Conservation (phyloP, 2,113 vertebrate genomes). For the Oceanodroma tethys region DNA sequence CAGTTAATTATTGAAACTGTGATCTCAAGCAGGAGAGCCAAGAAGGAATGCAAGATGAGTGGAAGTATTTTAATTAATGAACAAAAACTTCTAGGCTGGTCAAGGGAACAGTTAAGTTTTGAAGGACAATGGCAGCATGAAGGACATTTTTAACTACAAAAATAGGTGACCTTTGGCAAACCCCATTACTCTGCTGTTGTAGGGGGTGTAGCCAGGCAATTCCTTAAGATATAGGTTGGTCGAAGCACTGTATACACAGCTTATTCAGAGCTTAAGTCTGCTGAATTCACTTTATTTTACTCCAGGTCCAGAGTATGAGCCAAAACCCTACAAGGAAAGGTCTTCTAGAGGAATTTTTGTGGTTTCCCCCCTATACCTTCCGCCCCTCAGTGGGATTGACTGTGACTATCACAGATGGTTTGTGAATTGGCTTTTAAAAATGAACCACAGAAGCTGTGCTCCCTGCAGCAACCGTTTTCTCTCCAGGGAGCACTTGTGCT, state of each 20-base stretch:
- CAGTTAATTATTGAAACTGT: conserved; percentile 21
- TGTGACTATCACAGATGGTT: neutral
- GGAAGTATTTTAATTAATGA: conserved; percentile 27
- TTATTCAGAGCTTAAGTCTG: neutral
- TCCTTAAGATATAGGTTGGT: neutral
- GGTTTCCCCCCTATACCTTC: neutral
- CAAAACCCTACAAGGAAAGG: neutral
- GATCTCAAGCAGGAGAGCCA: neutral
- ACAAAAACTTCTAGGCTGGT: neutral
- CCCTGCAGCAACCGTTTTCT: neutral
- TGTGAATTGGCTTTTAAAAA: neutral
- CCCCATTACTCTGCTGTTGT: neutral
- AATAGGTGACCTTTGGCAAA: neutral
- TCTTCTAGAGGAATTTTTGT: neutral
- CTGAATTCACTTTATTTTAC: neutral
- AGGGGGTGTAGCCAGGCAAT: neutral
- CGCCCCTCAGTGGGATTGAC: no score
- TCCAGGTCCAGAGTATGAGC: neutral
- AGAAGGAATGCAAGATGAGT: neutral
- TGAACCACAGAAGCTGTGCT: neutral
- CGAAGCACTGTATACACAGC: neutral
- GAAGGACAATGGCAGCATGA: neutral
- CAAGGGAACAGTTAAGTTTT: neutral
- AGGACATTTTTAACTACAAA: neutral
- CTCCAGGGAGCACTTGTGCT: neutral